Percentiles rank a stretch among this genome's conserved stretches.
Conservation (phyloP, 2,888 invertebrate genomes). For the Parnassius glacialis region DNA sequence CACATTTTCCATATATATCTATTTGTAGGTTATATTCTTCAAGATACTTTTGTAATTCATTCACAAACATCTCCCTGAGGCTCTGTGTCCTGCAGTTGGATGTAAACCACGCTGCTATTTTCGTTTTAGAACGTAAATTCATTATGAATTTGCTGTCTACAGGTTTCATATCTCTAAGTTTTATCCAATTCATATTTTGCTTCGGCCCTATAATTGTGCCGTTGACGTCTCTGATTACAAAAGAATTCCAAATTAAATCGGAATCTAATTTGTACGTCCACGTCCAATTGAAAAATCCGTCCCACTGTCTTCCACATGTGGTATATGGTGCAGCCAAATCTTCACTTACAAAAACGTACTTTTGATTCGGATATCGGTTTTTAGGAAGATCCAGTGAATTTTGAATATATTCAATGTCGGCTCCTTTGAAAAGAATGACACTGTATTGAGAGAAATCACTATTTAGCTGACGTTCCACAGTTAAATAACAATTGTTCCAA, state of each 20-base stretch:
- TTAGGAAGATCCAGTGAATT: slow-evolving; percentile 41
- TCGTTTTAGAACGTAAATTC: slow-evolving; percentile 42
- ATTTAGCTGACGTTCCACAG: slow-evolving; percentile 44
- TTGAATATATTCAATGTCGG: slow-evolving; percentile 40
- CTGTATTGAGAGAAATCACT: slow-evolving; percentile 37
- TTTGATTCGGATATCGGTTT: slow-evolving; percentile 44
- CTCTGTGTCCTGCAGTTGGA: slow-evolving; percentile 56
- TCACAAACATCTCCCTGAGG: slow-evolving; percentile 48
- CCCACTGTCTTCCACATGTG: slow-evolving; percentile 42
- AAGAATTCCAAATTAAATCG: slow-evolving; percentile 57
- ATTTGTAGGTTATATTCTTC: slow-evolving; percentile 44
- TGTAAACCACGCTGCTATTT: slow-evolving; percentile 57
- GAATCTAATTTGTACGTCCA: slow-evolving; percentile 65
- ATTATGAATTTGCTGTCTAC: slow-evolving; percentile 37
- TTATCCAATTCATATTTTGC: slow-evolving; percentile 46
- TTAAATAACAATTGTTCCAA: slow-evolving; percentile 59
- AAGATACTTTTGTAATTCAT: slow-evolving; percentile 40
- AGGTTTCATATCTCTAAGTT: slow-evolving; percentile 41
- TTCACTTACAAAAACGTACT: slow-evolving; percentile 58
- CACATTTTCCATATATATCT: slow-evolving; percentile 58
- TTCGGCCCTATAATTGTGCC: slow-evolving; percentile 50
- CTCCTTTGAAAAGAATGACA: slow-evolving; percentile 53
- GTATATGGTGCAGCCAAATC: slow-evolving; percentile 57
- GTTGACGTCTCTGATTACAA: slow-evolving; percentile 45
- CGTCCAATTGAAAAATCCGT: slow-evolving; percentile 65